Conservation (phyloP, 2,113 vertebrate genomes). For the Centropristis striata region DNA sequence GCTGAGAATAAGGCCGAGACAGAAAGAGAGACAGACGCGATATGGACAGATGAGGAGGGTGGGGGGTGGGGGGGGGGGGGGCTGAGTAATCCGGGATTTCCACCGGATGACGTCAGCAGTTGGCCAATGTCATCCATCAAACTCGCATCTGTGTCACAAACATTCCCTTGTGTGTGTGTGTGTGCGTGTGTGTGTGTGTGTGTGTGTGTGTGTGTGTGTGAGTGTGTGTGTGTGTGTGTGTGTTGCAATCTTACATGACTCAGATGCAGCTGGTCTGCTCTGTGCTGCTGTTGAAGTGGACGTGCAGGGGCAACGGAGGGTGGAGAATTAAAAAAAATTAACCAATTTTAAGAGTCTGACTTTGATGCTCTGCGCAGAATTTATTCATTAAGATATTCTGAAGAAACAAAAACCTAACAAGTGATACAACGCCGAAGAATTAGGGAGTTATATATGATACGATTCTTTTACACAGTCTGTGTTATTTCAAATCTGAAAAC, state of each 20-base stretch:
- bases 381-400: neutral
- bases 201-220: constrained; percentile 16
- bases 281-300: constrained; percentile 30
- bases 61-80: neutral
- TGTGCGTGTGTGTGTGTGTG: constrained; percentile 29
- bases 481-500: constrained; percentile 27
- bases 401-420: neutral
- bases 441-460: neutral
- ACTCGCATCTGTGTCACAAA: constrained; percentile 74
- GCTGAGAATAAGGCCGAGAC: constrained; percentile 5
- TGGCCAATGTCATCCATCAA: constrained; percentile 71
- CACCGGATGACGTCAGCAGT: constrained; percentile 73
- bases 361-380: constrained; percentile 25
- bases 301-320: constrained; percentile 16
- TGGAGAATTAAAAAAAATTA: constrained; percentile 14
- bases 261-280: constrained; percentile 76
- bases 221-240: constrained; percentile 34
- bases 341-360: constrained; percentile 14
- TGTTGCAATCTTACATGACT: constrained; percentile 71
- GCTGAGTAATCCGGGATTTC: constrained; percentile 81
- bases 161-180: constrained; percentile 26
- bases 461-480: neutral
- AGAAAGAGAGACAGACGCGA: constrained; percentile 20
- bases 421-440: neutral
- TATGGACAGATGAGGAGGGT: constrained; percentile 46